These are phyloP conservation scores for Ophion costatus DNA, from an alignment of 2,888 invertebrate species.

Conservation along the genomic window DNA sequence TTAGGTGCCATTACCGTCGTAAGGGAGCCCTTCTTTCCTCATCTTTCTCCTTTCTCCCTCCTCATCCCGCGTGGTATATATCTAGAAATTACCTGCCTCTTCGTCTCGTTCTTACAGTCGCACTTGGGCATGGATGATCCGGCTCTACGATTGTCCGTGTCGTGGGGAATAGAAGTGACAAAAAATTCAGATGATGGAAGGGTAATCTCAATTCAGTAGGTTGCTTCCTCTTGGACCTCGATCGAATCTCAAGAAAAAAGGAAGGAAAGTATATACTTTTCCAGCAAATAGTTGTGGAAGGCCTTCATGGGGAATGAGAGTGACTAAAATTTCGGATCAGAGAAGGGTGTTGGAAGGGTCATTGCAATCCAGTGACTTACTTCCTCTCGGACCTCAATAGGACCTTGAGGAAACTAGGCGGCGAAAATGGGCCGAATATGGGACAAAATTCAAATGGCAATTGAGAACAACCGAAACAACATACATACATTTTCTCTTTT, in stretches of 20 bases:
- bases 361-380: neutral
- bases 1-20: constrained; percentile 80
- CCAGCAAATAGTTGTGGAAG: too few species aligned
- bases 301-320: neutral
- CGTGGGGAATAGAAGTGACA: neutral
- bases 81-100: constrained; percentile 27
- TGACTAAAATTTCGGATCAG: neutral
- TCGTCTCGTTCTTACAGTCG: neutral
- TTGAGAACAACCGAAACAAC: too few species aligned
- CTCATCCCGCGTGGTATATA: constrained; percentile 43
- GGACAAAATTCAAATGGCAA: too few species aligned
- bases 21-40: constrained; percentile 71
- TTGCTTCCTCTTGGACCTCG: neutral
- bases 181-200: neutral
- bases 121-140: neutral
- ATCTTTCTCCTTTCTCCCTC: constrained; percentile 53
- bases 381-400: neutral
- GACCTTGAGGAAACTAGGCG: neutral
- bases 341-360: neutral
- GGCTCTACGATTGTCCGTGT: neutral
- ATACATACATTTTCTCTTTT: too few species aligned
- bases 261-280: too few species aligned
- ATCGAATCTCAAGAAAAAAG: neutral
- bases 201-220: neutral
- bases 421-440: too few species aligned